Evolutionary conservation across 2,888 invertebrate species (phyloP), one percentile per base, ranked within the genome.

Genomic region (Troglohyphantes excavatus): DNA sequence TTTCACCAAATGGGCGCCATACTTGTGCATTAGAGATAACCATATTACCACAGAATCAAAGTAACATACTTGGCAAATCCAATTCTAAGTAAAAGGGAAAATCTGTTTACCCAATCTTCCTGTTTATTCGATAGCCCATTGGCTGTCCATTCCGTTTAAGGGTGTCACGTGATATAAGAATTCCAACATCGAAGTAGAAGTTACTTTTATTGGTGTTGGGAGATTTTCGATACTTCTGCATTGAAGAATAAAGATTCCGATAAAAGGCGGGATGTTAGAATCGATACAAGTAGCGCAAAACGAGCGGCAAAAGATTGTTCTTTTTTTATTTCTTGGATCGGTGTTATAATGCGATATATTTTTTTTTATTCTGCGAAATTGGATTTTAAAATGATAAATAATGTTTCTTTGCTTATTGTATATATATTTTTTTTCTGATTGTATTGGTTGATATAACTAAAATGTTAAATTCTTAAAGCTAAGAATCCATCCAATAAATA

Each of bases 51-150:
- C n/a, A n/a, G 2, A 17, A 11, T 5, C 23, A 21, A 19, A 9
- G 13, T 13, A 13, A 13, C 39, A 11, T 21, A 9, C 17, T 13
- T n/a, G 13, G 13, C 27, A 79, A 79, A 79, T 79, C 67, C 46
- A 79, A 67, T 79, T 79, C 53, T 5, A 19, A 3, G 17, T 63
- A 76, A 63, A 39, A 63, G 67, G 39, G 46, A 79, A 79, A 78
- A 79, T 79, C 79, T 67, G 46, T 67, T 79, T 46, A 19, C n/a
- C 39, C 67, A 9, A 27, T 79, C 46, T 67, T 19, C n/a, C 46
- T 67, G 19, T 39, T 67, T 68, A n/a, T 33, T 29, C 26, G 2
- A n/a, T 26, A 17, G 6, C 11, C 13, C 17, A 0, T 19, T 27
- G 23, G 43, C 29, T 27, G 67, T 53, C 53, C 65, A 2, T 26